phyloP scores from a whole-genome alignment of 2,113 vertebrate genomes.

The Agapornis roseicollis region DNA sequence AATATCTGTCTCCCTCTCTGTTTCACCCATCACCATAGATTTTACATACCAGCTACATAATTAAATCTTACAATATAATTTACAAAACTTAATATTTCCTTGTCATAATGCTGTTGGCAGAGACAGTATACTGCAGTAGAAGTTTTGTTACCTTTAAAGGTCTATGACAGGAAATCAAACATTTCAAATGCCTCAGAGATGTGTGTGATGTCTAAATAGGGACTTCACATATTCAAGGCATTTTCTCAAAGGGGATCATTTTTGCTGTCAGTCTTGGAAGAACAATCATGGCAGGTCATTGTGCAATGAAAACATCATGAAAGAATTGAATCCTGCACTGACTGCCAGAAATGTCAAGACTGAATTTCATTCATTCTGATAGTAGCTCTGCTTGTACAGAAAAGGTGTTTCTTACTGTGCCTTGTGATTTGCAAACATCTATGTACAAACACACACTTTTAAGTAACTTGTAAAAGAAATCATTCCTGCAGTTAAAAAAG shows the following conservation, averaged over 20 bases:
- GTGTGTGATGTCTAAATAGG: neutral
- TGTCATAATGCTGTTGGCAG: neutral
- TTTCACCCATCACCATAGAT: neutral
- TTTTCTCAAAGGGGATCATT: constrained; percentile 27
- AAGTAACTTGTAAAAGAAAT: neutral
- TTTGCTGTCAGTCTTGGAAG: constrained; percentile 4
- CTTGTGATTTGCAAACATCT: neutral
- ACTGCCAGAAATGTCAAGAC: neutral
- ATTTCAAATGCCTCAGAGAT: neutral
- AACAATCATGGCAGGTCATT: constrained; percentile 13
- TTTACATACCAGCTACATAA: neutral
- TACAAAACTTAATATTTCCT: neutral
- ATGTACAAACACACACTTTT: neutral
- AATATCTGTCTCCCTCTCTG: neutral
- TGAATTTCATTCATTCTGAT: neutral
- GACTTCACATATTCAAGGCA: neutral
- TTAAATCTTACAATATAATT: neutral
- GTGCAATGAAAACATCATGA: neutral
- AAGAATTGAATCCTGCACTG: neutral
- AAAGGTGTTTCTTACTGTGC: neutral
- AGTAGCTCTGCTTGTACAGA: neutral
- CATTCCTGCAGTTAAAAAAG: neutral
- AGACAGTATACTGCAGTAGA: neutral
- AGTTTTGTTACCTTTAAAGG: neutral
- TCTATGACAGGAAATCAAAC: neutral